Conservation (phyloP, 2,113 vertebrate genomes). For the Gopherus evgoodei region DNA sequence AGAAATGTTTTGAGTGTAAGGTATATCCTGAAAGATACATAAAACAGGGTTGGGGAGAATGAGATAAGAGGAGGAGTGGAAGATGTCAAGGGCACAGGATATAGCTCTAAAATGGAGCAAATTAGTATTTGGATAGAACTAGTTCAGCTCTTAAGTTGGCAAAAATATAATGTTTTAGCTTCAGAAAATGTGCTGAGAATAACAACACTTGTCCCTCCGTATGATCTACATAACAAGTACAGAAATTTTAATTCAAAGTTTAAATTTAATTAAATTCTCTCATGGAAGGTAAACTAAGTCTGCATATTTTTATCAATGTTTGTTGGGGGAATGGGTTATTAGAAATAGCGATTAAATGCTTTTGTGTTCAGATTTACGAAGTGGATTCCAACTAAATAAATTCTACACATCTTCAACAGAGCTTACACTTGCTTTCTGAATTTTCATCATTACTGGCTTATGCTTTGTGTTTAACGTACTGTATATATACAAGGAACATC, state of each 20-base stretch:
- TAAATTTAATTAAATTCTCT: not conserved
- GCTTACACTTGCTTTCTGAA: not conserved
- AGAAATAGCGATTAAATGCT: not conserved
- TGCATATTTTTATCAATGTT: slow-evolving; percentile 30
- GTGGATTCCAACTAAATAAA: not conserved
- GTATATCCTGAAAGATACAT: not conserved
- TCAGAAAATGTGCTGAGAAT: slow-evolving; percentile 35
- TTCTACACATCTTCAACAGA: not conserved
- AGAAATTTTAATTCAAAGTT: slow-evolving; percentile 53
- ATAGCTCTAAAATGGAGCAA: not conserved
- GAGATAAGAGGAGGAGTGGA: not conserved
- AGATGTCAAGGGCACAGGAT: not conserved
- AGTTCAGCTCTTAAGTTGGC: slow-evolving; percentile 41
- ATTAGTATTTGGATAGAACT: not conserved
- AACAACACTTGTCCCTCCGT: slow-evolving; percentile 25
- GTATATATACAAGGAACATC: not conserved
- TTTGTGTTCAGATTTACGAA: not conserved
- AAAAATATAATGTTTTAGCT: not conserved
- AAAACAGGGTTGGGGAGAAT: not conserved
- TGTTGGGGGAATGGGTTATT: not conserved
- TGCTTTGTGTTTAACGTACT: not conserved
- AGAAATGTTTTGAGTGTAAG: too few relatives aligned
- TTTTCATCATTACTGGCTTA: not conserved
- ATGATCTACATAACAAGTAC: slow-evolving; percentile 39
- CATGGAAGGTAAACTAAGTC: not conserved